Base-by-base conservation (phyloP, 2,113 vertebrate species). In the Neofelis nebulosa region DNA sequence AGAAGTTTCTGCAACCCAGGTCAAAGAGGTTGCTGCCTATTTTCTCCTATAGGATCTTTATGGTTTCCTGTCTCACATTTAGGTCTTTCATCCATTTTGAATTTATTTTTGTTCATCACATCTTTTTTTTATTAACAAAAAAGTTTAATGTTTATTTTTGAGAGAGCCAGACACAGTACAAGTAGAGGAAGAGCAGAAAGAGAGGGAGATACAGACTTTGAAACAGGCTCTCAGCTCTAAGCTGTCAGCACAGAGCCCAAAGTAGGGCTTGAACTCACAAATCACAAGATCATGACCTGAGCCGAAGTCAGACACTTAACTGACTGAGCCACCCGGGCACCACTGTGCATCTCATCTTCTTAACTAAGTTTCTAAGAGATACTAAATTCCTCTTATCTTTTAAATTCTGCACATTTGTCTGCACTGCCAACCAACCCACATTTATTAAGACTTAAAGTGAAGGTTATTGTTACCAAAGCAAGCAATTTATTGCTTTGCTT, bases 361-460 rank as follows among this genome's bases (percentile, higher is more conserved):
- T 93, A 74, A 41, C 11, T 87, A 97, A 87, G 1, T 61, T 66
- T 95, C n/a, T 73, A 52, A 95, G 15, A 80, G 45, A 73, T 82
- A 18, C 48, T 92, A 96, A 65, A 92, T 55, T n/a, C 36, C 73
- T 18, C 11, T 50, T 66, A 66, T 74, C 45, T 85, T 86, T 85
- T 45, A 12, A 76, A 76, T 57, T 83, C 21, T 96, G 66, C 19
- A 61, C 9, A 85, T 66, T 96, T 92, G 80, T 61, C 76, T 94
- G 25, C 19, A 57, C 66, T 41, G 23, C 83, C 7, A 45, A 31
- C 36, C 63, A 57, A 57, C 16, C 2, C n/a, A 63, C 76, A 88
- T 86, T 94, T 61, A 79, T 55, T 95, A 55, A 95, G 68, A 74
- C 85, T 96, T 91, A 68, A 97, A 98, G 79, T 79, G 57, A 33